Evolutionary conservation across 2,797 vertebrate species (phyloP).

Genomic region (Acomys russatus): DNA sequence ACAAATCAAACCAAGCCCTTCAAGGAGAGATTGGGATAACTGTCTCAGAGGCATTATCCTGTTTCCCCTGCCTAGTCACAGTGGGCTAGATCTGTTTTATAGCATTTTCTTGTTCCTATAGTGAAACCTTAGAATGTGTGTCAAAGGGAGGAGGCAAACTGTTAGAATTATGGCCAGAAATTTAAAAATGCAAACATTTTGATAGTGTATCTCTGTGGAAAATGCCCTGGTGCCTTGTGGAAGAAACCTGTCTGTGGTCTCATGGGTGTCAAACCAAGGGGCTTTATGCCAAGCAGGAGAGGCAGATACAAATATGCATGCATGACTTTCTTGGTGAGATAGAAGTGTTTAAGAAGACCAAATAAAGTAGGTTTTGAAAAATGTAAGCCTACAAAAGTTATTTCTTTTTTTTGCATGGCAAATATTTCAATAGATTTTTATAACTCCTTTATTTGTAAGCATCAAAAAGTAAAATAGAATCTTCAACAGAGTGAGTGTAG

Average conservation of each 20-base stretch:
- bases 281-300: no score
- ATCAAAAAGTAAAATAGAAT: background rate
- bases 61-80: accelerated
- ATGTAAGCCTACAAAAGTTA: no score
- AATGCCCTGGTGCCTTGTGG: background rate
- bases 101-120: background rate
- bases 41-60: background rate
- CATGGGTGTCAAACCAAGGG: no score
- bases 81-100: background rate
- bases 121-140: background rate
- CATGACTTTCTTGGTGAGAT: background rate
- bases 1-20: background rate
- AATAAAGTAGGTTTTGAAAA: no score
- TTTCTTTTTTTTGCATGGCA: background rate
- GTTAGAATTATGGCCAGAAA: no score
- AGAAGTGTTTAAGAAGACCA: no score
- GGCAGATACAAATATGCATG: background rate
- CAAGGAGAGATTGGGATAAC: background rate
- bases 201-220: background rate
- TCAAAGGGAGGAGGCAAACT: background rate
- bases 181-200: background rate
- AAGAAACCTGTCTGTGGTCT: background rate
- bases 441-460: background rate
- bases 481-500: background rate
- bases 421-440: background rate